Conservation (phyloP, 2,797 vertebrate genomes). For the Myotis vivesi region DNA sequence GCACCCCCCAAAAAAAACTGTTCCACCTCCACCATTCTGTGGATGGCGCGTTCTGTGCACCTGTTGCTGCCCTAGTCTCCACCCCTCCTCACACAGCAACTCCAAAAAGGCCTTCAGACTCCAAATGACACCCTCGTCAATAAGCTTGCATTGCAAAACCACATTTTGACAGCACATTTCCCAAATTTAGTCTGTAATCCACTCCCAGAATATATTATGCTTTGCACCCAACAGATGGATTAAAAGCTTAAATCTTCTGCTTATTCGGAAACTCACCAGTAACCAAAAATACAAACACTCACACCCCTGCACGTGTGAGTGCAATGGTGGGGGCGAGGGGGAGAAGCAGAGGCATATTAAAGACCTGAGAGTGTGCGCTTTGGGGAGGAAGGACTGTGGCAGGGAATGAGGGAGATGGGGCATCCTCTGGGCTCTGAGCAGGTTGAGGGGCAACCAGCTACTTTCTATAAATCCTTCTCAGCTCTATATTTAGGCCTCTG, state of each 20-base stretch:
- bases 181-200: constrained; percentile 79
- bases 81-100: background rate
- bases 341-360: background rate
- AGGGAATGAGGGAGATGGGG: background rate
- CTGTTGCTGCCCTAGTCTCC: background rate
- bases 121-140: constrained; percentile 70
- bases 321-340: background rate
- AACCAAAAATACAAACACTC: constrained; percentile 75
- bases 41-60: background rate
- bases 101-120: constrained; percentile 71
- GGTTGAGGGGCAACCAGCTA: background rate
- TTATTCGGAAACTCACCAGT: constrained; percentile 77
- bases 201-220: constrained; percentile 75
- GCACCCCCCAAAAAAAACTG: background rate
- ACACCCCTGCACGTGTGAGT: constrained; percentile 63
- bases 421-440: background rate
- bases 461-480: background rate
- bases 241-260: constrained; percentile 78
- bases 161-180: constrained; percentile 76
- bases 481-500: background rate
- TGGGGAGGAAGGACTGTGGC: background rate
- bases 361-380: background rate
- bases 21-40: background rate
- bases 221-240: constrained; percentile 79
- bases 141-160: constrained; percentile 69